Percentiles rank a stretch among this genome's conserved stretches.
Conservation (phyloP, 2,113 vertebrate species). For the Phylloscopus trochilus region DNA sequence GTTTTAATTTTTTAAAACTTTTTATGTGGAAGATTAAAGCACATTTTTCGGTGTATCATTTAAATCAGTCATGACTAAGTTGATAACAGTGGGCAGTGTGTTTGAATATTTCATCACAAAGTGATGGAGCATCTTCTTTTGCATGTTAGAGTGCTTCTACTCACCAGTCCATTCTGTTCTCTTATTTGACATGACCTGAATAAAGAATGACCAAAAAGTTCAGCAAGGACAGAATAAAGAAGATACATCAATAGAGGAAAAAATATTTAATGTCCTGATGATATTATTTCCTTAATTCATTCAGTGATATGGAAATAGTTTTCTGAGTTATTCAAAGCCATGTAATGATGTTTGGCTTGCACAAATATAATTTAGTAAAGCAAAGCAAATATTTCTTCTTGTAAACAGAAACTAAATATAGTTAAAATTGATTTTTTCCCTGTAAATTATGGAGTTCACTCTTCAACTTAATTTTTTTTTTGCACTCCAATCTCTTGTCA, state of each 20-base stretch:
- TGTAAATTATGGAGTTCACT: neutral
- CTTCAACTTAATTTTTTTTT: neutral
- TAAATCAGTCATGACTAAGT: conserved; percentile 62
- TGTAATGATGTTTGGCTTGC: neutral
- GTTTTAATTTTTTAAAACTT: conserved; percentile 65
- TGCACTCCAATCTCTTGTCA: neutral
- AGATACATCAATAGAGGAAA: neutral
- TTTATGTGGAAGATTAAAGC: conserved; percentile 65
- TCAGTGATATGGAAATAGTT: neutral
- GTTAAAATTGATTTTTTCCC: neutral
- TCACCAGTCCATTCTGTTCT: neutral
- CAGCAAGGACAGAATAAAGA: neutral
- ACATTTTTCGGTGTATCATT: conserved; percentile 60
- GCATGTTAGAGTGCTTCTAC: conserved; percentile 42
- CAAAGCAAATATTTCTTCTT: conserved; percentile 7
- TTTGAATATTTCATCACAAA: conserved; percentile 71
- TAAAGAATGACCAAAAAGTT: conserved; percentile 51
- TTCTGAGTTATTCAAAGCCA: neutral
- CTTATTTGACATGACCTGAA: conserved; percentile 47
- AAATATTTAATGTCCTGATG: neutral
- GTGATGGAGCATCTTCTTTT: conserved; percentile 43
- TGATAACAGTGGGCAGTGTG: conserved; percentile 48
- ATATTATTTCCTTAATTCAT: neutral
- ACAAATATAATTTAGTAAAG: conserved; percentile 11
- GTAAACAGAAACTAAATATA: conserved; percentile 20